A percentile compares a stretch with the other conserved stretches of the same genome.
Evolutionary conservation across 2,113 vertebrate species (phyloP).

Genomic region (Solenodon paradoxus): DNA sequence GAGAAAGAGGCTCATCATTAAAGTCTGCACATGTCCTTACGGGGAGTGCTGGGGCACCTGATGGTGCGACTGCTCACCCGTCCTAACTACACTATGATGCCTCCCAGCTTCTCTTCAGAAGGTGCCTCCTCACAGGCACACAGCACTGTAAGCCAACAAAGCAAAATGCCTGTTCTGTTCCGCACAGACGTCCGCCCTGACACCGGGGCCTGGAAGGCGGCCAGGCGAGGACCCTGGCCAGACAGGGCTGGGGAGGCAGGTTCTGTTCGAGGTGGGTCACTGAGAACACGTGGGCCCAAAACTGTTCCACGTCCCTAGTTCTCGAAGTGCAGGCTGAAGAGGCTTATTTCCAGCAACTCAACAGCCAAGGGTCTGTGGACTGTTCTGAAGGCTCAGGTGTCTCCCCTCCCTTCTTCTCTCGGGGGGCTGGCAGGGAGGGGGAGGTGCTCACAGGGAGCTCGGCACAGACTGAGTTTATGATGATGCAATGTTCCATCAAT

Average conservation of each 20-base stretch:
- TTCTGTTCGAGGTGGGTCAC: background rate
- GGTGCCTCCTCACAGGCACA: background rate
- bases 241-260: accelerated
- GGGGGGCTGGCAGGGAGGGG: too few relatives aligned
- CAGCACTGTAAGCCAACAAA: background rate
- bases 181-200: too few relatives aligned
- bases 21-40: background rate
- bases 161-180: too few relatives aligned
- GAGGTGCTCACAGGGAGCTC: too few relatives aligned
- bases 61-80: background rate
- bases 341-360: background rate
- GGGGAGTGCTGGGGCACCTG: background rate
- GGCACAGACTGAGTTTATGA: too few relatives aligned
- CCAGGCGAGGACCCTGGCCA: too few relatives aligned
- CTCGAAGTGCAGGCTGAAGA: background rate
- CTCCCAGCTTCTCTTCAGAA: background rate
- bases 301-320: background rate
- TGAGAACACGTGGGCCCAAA: background rate
- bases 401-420: background rate
- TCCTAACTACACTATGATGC: background rate
- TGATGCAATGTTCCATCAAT: too few relatives aligned
- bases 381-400: background rate
- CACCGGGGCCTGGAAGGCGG: too few relatives aligned
- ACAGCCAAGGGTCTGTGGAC: background rate
- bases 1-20: too few relatives aligned